Conservation (phyloP, 2,797 vertebrate species). For the Galago senegalensis region DNA sequence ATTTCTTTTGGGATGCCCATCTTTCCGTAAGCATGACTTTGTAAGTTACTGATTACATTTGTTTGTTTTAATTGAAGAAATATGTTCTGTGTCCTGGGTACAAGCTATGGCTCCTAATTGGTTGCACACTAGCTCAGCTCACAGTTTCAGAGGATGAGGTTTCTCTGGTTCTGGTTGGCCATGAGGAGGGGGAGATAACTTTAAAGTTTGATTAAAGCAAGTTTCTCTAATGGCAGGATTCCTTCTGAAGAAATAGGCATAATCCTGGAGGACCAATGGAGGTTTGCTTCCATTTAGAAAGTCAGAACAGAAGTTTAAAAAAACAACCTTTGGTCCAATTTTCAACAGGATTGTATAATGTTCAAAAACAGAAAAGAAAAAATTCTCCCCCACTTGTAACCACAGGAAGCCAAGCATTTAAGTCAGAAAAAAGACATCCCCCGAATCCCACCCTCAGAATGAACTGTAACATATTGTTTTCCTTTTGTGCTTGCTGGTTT, state of each 20-base stretch:
- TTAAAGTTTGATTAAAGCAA: slow-evolving; percentile 92
- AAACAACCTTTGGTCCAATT: slow-evolving; percentile 82
- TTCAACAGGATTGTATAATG: slow-evolving; percentile 88
- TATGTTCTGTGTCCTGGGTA: slow-evolving; percentile 88
- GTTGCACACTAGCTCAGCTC: slow-evolving; percentile 88
- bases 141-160: slow-evolving; percentile 86
- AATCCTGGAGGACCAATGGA: slow-evolving; percentile 83
- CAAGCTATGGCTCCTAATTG: slow-evolving; percentile 90
- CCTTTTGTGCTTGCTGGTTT: slow-evolving; percentile 87
- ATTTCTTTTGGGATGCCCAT: slow-evolving; percentile 87
- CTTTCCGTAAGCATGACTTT: slow-evolving; percentile 83
- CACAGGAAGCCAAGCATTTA: slow-evolving; percentile 91
- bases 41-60: slow-evolving; percentile 89
- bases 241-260: slow-evolving; percentile 84
- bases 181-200: slow-evolving; percentile 79
- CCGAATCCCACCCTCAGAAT: slow-evolving; percentile 71
- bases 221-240: slow-evolving; percentile 88
- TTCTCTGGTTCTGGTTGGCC: slow-evolving; percentile 82
- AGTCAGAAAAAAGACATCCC: slow-evolving; percentile 77
- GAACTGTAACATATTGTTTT: slow-evolving; percentile 86
- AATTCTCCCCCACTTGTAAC: slow-evolving; percentile 88
- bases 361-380: slow-evolving; percentile 89
- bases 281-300: slow-evolving; percentile 73
- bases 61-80: slow-evolving; percentile 91
- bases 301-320: slow-evolving; percentile 86